Conservation (phyloP, 1,140 invertebrate species). For the Teleogryllus occipitalis region DNA sequence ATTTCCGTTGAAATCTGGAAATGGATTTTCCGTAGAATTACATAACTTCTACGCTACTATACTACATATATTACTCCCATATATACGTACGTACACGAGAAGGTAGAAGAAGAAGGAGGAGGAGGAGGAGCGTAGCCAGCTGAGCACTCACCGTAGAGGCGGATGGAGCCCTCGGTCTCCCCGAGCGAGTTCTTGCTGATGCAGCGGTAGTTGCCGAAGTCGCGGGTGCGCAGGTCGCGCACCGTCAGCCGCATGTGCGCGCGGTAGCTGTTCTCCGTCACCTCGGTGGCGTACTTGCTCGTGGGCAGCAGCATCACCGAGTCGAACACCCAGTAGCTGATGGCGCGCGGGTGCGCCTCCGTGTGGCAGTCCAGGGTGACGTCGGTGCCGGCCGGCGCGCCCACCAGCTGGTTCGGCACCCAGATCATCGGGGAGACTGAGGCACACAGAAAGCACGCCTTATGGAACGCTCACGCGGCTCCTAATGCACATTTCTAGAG, state of each 20-base stretch:
- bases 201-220: slow-evolving; percentile 79
- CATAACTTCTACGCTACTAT: too few relatives aligned
- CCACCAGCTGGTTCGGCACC: slow-evolving; percentile 85
- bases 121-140: too few relatives aligned
- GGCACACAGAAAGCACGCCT: slow-evolving; percentile 23
- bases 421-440: slow-evolving; percentile 86
- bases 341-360: slow-evolving; percentile 84
- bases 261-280: slow-evolving; percentile 71
- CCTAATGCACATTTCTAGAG: too few relatives aligned
- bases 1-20: too few relatives aligned
- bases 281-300: slow-evolving; percentile 70
- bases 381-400: slow-evolving; percentile 76
- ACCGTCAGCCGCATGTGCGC: slow-evolving; percentile 80
- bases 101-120: too few relatives aligned
- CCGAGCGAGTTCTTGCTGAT: slow-evolving; percentile 91
- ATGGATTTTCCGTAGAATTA: too few relatives aligned
- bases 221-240: slow-evolving; percentile 61
- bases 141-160: slow-evolving; percentile 73
- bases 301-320: slow-evolving; percentile 74
- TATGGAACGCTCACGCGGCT: not conserved
- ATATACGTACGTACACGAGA: too few relatives aligned
- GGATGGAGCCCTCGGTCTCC: slow-evolving; percentile 83
- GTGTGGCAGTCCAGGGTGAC: slow-evolving; percentile 89
- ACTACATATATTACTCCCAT: too few relatives aligned
- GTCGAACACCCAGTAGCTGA: slow-evolving; percentile 86